phyloP scores from a whole-genome alignment of 2,797 vertebrate genomes.

The Liparis tanakae region DNA sequence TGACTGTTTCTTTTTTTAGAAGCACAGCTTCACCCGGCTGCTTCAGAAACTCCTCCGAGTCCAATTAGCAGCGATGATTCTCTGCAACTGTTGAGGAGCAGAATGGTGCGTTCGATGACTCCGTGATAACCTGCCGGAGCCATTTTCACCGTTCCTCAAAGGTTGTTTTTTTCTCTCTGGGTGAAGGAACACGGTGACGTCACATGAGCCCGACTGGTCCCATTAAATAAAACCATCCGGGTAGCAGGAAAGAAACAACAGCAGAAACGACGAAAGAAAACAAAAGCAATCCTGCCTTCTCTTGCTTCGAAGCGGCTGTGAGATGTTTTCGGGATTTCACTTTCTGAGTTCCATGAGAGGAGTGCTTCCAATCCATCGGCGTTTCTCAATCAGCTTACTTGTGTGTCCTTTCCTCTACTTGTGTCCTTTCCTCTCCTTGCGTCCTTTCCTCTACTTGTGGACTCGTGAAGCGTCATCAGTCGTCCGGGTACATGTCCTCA shows the following conservation, averaged over 20 bases:
- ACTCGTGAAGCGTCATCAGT: no score
- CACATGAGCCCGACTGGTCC: constrained; percentile 15
- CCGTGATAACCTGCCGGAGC: constrained; percentile 26
- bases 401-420: no score
- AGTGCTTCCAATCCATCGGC: no score
- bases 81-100: constrained; percentile 50
- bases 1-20: constrained; percentile 51
- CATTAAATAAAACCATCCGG: constrained; percentile 12
- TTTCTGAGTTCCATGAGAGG: not conserved
- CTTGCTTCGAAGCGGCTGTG: constrained; percentile 1
- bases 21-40: constrained; percentile 42
- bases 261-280: not conserved
- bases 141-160: constrained; percentile 33
- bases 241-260: constrained; percentile 2
- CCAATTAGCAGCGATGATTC: constrained; percentile 76
- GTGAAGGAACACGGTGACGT: constrained; percentile 18
- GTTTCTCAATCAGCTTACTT: no score
- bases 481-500: no score
- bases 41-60: constrained; percentile 66
- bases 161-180: constrained; percentile 18
- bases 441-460: no score
- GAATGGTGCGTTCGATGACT: constrained; percentile 43
- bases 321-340: not conserved
- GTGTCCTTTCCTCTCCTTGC: no score
- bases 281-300: not conserved